Conservation (phyloP, 2,113 vertebrate species). For the Callocephalon fimbriatum region DNA sequence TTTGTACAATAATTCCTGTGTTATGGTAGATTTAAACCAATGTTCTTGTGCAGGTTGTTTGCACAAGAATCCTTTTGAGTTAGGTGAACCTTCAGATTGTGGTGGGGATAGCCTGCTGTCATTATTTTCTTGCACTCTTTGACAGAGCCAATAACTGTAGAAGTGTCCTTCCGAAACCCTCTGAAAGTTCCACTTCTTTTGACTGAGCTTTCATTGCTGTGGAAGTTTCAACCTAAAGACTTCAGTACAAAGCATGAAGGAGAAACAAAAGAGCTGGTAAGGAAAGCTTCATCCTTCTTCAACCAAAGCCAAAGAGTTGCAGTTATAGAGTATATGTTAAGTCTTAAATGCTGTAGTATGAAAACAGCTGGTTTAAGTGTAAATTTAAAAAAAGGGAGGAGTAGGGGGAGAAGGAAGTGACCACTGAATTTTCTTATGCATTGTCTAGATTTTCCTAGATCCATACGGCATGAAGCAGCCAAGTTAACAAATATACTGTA, state of each 20-base stretch:
- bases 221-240: constrained; percentile 89
- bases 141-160: constrained; percentile 92
- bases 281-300: constrained; percentile 47
- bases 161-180: constrained; percentile 93
- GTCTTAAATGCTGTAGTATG: not conserved
- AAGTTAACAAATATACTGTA: not conserved
- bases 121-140: not conserved
- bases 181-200: constrained; percentile 91
- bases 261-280: constrained; percentile 77
- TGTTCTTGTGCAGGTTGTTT: not conserved
- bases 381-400: not conserved
- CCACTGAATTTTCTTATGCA: not conserved
- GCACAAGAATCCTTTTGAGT: not conserved
- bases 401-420: not conserved
- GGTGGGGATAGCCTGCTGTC: not conserved
- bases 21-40: not conserved
- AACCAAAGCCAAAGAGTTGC: not conserved
- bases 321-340: not conserved
- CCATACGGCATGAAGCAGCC: not conserved
- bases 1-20: not conserved
- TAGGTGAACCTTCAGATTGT: not conserved
- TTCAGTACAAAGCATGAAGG: constrained; percentile 67
- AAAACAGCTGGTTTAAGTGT: not conserved
- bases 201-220: constrained; percentile 89
- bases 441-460: not conserved